phyloP scores from a whole-genome alignment of 2,797 vertebrate genomes.

The Orestias chungarensis region DNA sequence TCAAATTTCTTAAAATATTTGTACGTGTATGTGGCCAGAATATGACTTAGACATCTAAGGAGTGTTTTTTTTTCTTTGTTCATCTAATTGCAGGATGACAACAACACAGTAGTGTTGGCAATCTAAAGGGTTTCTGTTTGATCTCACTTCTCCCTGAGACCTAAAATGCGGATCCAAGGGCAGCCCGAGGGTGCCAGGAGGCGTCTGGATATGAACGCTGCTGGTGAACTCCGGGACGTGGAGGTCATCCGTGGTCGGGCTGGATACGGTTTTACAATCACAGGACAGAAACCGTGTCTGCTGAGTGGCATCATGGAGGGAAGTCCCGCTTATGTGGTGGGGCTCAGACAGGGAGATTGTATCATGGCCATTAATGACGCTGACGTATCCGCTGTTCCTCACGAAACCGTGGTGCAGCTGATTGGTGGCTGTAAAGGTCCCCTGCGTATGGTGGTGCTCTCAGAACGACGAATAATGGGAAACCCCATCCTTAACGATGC shows the following conservation, averaged over 20 bases:
- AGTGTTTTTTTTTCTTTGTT: constrained; percentile 4
- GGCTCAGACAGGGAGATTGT: constrained; percentile 89
- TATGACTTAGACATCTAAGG: neutral
- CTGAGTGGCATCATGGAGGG: constrained; percentile 90
- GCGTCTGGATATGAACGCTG: constrained; percentile 75
- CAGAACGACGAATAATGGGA: constrained; percentile 64
- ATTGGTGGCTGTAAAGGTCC: constrained; percentile 90
- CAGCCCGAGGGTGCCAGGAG: constrained; percentile 81
- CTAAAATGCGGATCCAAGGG: constrained; percentile 81
- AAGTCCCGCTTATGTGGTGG: constrained; percentile 89
- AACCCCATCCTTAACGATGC: constrained; percentile 87
- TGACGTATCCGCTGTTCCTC: constrained; percentile 86
- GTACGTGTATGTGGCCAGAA: neutral
- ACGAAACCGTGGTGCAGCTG: constrained; percentile 91
- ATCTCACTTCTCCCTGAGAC: constrained; percentile 19
- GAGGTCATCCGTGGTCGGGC: constrained; percentile 89
- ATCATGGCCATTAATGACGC: constrained; percentile 89
- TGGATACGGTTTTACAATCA: constrained; percentile 94
- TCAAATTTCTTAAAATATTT: neutral
- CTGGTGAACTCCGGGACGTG: constrained; percentile 81
- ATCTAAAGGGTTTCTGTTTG: constrained; percentile 46
- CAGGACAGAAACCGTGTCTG: constrained; percentile 91
- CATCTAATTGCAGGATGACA: constrained; percentile 61
- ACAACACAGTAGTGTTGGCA: constrained; percentile 66
- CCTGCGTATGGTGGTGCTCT: constrained; percentile 85